Base-by-base conservation (phyloP, 2,888 invertebrate species). In the Rhynchonema sp. region DNA sequence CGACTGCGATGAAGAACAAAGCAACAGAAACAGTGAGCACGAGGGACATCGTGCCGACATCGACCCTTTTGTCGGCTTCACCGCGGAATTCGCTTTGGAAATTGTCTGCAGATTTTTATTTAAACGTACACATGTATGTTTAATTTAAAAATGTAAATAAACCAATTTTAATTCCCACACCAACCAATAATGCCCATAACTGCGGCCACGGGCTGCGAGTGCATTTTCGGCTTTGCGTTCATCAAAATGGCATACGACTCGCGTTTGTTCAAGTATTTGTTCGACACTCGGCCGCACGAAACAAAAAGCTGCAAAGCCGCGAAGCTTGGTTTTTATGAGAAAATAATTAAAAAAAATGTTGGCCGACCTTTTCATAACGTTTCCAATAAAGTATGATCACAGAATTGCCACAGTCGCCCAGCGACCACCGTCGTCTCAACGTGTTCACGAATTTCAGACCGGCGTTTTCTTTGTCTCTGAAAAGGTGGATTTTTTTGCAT, bases 331-430 rank as follows among this genome's bases (percentile, higher is more conserved):
- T 38, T 38, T 17, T 38, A 6, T 17, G 38, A 38, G 38, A 38
- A 38, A 38, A 17, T 38, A 38, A 38, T 38, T 38, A 17, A 38
- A 38, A 38, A 38, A 17, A 38, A 38, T 17, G 17, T 17, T 38
- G 17, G 30, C 61, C 23, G 27, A 70, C 70, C 64, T 69, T 69
- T 63, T 70, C 69, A 60, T 71, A 70, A 58, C 71, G 68, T 58
- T 69, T 64, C 72, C 72, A 72, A 6, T 70, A 66, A 57, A 72
- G 69, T 27, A 72, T 64, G 60, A 72, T 66, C 9, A 69, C 69
- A 23, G 70, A 70, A 60, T 72, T 72, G 30, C 71, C 72, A 57
- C 72, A 72, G 58, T 72, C 72, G 38, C 72, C 72, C 38, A 72
- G 65, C 1, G 70, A 70, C 72, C 72, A 72, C 46, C 71, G 63